A percentile compares a stretch with the other conserved stretches of the same genome.
These are phyloP conservation scores for Spodoptera litura DNA, from an alignment of 1,140 invertebrate species.

Conservation along the genomic window DNA sequence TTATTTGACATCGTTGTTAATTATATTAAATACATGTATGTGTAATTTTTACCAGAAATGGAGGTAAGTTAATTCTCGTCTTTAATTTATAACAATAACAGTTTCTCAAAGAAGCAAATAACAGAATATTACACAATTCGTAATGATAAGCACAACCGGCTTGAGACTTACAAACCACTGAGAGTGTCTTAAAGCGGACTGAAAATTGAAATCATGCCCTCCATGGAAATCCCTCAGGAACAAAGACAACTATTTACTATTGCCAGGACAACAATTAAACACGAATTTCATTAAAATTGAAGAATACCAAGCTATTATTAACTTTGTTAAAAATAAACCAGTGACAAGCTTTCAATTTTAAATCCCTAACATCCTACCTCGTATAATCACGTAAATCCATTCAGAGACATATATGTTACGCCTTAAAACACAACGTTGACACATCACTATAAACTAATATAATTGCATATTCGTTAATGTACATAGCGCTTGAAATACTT, in stretches of 20 bases:
- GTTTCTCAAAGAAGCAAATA: constrained; percentile 11
- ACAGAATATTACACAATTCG: constrained; percentile 11
- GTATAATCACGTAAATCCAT: constrained; percentile 10
- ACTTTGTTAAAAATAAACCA: not conserved
- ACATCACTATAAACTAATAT: constrained; percentile 35
- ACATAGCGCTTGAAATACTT: constrained; percentile 19
- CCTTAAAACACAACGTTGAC: constrained; percentile 27
- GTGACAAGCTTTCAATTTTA: constrained; percentile 21
- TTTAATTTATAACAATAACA: constrained; percentile 23
- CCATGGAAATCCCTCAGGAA: too few relatives aligned
- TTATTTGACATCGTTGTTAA: constrained; percentile 30
- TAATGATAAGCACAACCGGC: constrained; percentile 35
- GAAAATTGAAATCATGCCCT: constrained; percentile 14
- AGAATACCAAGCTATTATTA: too few relatives aligned
- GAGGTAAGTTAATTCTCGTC: not conserved
- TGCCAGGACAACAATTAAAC: too few relatives aligned
- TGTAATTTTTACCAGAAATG: not conserved
- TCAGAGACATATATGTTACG: not conserved
- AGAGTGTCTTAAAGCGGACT: not conserved
- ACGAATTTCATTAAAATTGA: too few relatives aligned
- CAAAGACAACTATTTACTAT: too few relatives aligned
- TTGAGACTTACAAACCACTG: constrained; percentile 15
- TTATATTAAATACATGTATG: not conserved
- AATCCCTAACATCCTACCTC: not conserved
- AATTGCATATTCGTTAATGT: not conserved